Base-by-base conservation (phyloP, 2,113 vertebrate species). In the Mugil cephalus region DNA sequence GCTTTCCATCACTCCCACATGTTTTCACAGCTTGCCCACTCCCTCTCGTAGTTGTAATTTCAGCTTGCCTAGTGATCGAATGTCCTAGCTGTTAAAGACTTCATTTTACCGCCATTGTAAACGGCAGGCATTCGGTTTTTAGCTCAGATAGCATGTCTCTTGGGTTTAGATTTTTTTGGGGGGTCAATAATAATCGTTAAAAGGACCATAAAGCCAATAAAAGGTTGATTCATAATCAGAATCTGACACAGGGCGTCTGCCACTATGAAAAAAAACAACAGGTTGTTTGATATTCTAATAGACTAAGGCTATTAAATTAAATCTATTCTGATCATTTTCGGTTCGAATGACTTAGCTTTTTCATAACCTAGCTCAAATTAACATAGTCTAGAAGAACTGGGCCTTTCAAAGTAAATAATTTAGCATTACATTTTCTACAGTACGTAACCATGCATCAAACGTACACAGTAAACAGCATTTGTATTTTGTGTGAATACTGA, bases 1-100 rank as follows among this genome's bases (percentile, higher is more conserved):
- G 54, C 48, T 64, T 66, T 75, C 55, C 10, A 48, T 47, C 61
- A 52, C 62, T 63, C 74, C 51, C 45, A 21, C 59, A 46, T 69
- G 54, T 76, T 78, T 76, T 79, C n/a, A 80, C 24, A 78, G 45
- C 71, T 81, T 38, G 36, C 13, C 58, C 18, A 10, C 63, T 65
- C 39, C 58, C 34, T 54, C 48, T 70, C 46, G 30, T 48, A 35
- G 43, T 19, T 34, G 24, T 48, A 52, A 58, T 53, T 35, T n/a
- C 50, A 40, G 54, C 17, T 40, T 39, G 11, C 13, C 12, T 9
- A 9, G 42, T 17, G 35, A 36, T 71, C 30, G 62, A 43, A 72
- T 69, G 24, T 53, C 56, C 42, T 43, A 50, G 65, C 58, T 51
- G 24, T 58, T 15, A 50, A 36, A 45, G 15, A 11, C 51, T 7